Evolutionary conservation across 2,113 vertebrate species (phyloP), one percentile per base, ranked within the genome.

Genomic region (Antennarius striatus): DNA sequence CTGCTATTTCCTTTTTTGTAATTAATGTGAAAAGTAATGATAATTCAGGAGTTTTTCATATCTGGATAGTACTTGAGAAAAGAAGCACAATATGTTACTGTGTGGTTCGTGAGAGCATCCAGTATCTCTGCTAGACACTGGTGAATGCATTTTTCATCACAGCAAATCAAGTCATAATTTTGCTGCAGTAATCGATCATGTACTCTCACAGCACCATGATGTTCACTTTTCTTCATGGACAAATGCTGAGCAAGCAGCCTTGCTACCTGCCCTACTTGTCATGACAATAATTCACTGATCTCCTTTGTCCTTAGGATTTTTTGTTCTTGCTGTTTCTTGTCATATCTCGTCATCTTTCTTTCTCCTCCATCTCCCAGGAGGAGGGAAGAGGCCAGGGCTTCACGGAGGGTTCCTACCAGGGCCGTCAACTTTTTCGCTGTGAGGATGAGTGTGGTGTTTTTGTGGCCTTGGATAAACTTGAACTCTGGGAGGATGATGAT

Each of bases 381-480:
- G 96, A 98, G 89, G 97, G 97, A 63, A 92, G 96, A 0, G 95
- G 96, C 78, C 96, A 97, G 89, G 97, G 97, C 69, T 98, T 98
- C 88, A 99, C 97, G 0, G 96, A 99, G 83, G 97, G 97, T 47
- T 93, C 96, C 6, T 99, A 98, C 88, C 96, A 99, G 91, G 96
- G 96, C 73, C 96, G 96, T 56, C 96, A 98, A 75, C 93, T 98
- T 49, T 99, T 99, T 85, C 94, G 95, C 81, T 99, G 97, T 11
- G 96, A 98, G 89, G 97, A 98, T 8, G 97, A 99, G 67, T 99
- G 96, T 45, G 97, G 97, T 0, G 96, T 99, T 60, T 99, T 99
- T 28, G 96, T 99, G 81, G 96, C 97, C 13, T 87, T 99, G 84
- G 96, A 99, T 91, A 99, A 98, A 86, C 93, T 99, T 56, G 97